These are phyloP conservation scores for Rattus rattus DNA, from an alignment of 2,113 vertebrate species.

Conservation along the genomic window DNA sequence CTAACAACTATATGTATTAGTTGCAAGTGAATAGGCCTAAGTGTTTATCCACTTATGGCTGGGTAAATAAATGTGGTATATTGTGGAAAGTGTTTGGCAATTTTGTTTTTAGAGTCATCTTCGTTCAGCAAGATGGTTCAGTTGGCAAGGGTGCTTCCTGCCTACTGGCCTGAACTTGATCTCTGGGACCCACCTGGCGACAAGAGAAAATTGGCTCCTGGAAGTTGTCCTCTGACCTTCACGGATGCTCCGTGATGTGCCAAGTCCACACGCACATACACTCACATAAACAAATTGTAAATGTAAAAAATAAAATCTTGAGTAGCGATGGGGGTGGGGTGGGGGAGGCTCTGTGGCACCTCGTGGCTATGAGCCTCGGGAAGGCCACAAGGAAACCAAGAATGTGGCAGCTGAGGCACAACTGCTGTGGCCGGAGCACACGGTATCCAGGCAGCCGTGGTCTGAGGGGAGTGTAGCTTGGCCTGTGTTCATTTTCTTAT, in stretches of 20 bases:
- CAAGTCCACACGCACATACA: no score
- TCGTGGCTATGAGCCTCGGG: not conserved
- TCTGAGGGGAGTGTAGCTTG: not conserved
- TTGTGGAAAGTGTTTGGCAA: not conserved
- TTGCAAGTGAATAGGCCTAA: not conserved
- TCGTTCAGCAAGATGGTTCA: not conserved
- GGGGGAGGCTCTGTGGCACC: not conserved
- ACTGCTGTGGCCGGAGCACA: no score
- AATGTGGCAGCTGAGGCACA: not conserved
- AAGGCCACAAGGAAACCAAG: not conserved
- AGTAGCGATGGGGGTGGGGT: not conserved
- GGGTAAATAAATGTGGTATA: not conserved
- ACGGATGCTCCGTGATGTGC: not conserved
- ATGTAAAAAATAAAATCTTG: not conserved
- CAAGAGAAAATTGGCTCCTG: not conserved
- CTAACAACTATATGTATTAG: not conserved
- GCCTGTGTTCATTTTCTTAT: not conserved
- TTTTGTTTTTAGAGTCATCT: not conserved
- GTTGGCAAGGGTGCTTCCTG: not conserved
- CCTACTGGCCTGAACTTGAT: not conserved
- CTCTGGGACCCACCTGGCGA: not conserved
- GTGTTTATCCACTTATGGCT: not conserved
- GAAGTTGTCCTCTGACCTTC: not conserved
- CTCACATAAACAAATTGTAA: not conserved
- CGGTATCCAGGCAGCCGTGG: not conserved